Conservation (phyloP, 2,797 vertebrate species). For the Emys orbicularis region DNA sequence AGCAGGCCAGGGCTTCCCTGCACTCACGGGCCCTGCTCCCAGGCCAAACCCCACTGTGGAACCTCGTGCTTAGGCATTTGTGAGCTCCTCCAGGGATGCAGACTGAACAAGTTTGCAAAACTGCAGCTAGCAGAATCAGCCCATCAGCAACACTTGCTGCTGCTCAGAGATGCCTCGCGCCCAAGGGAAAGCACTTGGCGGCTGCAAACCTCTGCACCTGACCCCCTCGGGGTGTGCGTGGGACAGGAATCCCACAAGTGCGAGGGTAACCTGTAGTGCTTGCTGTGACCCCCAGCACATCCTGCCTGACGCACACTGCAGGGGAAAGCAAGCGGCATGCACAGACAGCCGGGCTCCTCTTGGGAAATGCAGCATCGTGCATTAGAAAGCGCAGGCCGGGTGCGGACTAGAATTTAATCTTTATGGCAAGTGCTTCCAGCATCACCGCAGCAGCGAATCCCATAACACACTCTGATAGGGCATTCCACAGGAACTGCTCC, state of each 20-base stretch:
- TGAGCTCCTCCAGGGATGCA: not conserved
- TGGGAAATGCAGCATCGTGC: too few relatives aligned
- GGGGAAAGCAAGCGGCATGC: too few relatives aligned
- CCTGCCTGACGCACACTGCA: too few relatives aligned
- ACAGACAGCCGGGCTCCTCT: too few relatives aligned
- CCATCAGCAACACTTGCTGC: not conserved
- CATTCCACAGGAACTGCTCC: rapidly evolving
- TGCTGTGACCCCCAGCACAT: too few relatives aligned
- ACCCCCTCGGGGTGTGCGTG: too few relatives aligned
- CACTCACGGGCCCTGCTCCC: too few relatives aligned
- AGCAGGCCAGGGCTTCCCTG: not conserved
- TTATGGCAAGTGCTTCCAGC: rapidly evolving
- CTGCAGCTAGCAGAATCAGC: not conserved
- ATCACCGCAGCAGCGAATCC: not conserved
- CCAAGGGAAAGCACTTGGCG: not conserved
- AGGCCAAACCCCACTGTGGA: not conserved
- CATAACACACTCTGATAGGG: not conserved
- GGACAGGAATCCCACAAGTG: too few relatives aligned
- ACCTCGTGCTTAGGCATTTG: not conserved
- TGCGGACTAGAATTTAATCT: not conserved
- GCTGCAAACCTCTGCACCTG: too few relatives aligned
- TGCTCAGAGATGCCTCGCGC: not conserved
- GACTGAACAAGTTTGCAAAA: not conserved
- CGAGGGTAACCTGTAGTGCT: too few relatives aligned
- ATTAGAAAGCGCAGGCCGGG: too few relatives aligned